Conservation (phyloP, 2,113 vertebrate genomes). For the Nestor notabilis region DNA sequence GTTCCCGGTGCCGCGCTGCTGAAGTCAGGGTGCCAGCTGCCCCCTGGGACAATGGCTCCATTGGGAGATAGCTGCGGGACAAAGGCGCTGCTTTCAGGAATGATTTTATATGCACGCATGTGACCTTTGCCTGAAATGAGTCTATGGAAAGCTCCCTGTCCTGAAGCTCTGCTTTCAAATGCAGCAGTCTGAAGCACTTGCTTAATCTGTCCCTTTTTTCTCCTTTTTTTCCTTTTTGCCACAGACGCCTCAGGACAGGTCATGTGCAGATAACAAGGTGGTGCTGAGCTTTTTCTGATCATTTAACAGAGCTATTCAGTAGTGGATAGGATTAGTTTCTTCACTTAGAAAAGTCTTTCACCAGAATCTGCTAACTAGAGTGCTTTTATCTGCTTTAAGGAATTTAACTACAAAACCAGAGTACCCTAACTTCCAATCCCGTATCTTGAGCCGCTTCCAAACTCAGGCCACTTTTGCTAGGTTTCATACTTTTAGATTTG, state of each 20-base stretch:
- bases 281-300: not conserved
- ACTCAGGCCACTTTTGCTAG: not conserved
- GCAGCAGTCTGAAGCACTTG: not conserved
- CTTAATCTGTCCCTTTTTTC: not conserved
- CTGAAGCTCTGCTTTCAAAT: conserved; percentile 40
- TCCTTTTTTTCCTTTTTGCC: not conserved
- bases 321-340: not conserved
- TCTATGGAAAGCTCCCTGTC: conserved; percentile 17
- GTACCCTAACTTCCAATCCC: not conserved
- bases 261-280: conserved; percentile 27
- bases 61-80: conserved; percentile 73
- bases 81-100: conserved; percentile 55
- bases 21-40: conserved; percentile 80
- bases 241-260: conserved; percentile 15
- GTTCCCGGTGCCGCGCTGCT: conserved; percentile 41
- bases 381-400: not conserved
- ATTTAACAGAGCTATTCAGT: not conserved
- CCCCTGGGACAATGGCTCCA: conserved; percentile 73
- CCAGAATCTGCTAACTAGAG: not conserved
- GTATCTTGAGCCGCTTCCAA: not conserved
- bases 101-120: conserved; percentile 30
- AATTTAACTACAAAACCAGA: not conserved
- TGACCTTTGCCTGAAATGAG: conserved; percentile 56
- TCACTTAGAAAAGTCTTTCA: not conserved
- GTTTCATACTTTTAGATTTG: not conserved